Conservation (phyloP, 1,140 invertebrate species). For the Nymphalis io region DNA sequence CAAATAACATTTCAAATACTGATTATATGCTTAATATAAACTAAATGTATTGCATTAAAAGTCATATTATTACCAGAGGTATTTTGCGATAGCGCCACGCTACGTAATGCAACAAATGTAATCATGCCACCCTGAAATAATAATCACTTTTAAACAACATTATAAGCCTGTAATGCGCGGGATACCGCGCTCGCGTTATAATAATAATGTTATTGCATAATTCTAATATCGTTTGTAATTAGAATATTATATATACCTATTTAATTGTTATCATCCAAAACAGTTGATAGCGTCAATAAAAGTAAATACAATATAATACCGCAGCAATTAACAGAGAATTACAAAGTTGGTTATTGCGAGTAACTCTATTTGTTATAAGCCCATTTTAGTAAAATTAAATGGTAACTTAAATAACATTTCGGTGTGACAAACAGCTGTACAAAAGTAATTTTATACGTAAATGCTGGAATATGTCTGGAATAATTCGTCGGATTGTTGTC, state of each 20-base stretch:
- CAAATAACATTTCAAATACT: no score
- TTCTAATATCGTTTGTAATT: slow-evolving; percentile 35
- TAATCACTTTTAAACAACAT: slow-evolving; percentile 41
- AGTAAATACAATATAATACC: slow-evolving; percentile 61
- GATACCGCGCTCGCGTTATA: slow-evolving; percentile 25
- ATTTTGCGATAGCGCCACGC: slow-evolving; percentile 27
- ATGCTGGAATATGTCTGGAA: not conserved
- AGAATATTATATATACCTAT: slow-evolving; percentile 30
- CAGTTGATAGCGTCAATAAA: slow-evolving; percentile 64
- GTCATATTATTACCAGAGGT: slow-evolving; percentile 22
- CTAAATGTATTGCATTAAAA: slow-evolving; percentile 16
- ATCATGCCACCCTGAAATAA: slow-evolving; percentile 38
- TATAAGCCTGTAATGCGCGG: slow-evolving; percentile 38
- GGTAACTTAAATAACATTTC: slow-evolving; percentile 48
- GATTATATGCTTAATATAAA: slow-evolving; percentile 1
- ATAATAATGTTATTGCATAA: slow-evolving; percentile 36
- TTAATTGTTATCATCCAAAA: slow-evolving; percentile 35
- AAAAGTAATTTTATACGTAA: slow-evolving; percentile 29
- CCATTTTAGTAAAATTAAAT: slow-evolving; percentile 52
- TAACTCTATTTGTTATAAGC: slow-evolving; percentile 55
- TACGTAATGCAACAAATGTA: slow-evolving; percentile 35
- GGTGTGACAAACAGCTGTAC: slow-evolving; percentile 31
- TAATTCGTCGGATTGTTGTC: not conserved
- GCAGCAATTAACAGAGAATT: slow-evolving; percentile 56
- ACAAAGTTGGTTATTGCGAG: slow-evolving; percentile 56